A percentile compares a stretch with the other conserved stretches of the same genome.
Evolutionary conservation across 2,888 invertebrate genomes (phyloP).

Genomic region (Crocallis elinguaria): DNA sequence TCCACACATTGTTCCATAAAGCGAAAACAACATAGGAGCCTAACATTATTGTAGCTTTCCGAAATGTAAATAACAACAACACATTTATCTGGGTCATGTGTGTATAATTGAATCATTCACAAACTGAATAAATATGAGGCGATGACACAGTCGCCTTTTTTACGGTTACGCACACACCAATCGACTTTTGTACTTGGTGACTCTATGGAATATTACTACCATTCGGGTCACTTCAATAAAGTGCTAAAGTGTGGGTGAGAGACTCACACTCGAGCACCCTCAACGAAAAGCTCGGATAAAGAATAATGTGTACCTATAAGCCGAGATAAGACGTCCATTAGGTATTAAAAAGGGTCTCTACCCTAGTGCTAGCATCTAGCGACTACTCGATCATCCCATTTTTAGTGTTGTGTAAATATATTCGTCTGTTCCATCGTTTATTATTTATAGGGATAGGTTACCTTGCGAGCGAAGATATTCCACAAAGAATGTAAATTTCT

Average conservation of each 20-base stretch:
- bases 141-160: conserved; percentile 40
- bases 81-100: conserved; percentile 4
- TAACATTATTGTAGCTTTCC: too few species aligned
- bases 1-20: too few species aligned
- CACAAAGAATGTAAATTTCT: conserved; percentile 11
- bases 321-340: conserved; percentile 14
- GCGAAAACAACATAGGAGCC: too few species aligned
- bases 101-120: conserved; percentile 32
- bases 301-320: conserved; percentile 1
- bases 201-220: conserved; percentile 30
- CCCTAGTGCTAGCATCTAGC: conserved; percentile 9
- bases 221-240: conserved; percentile 26
- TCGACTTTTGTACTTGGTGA: conserved; percentile 37
- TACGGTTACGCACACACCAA: conserved; percentile 29
- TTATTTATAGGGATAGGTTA: conserved; percentile 20
- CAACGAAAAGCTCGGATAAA: conserved; percentile 16
- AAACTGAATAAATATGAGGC: conserved; percentile 40
- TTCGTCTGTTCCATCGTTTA: conserved; percentile 6
- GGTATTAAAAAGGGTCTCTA: conserved; percentile 23
- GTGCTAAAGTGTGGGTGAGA: too few species aligned
- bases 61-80: too few species aligned
- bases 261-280: conserved; percentile 2
- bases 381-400: conserved; percentile 21
- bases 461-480: conserved; percentile 3
- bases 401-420: conserved; percentile 2